phyloP scores from a whole-genome alignment of 2,888 invertebrate species.

The Scaptomyza tumidula region DNA sequence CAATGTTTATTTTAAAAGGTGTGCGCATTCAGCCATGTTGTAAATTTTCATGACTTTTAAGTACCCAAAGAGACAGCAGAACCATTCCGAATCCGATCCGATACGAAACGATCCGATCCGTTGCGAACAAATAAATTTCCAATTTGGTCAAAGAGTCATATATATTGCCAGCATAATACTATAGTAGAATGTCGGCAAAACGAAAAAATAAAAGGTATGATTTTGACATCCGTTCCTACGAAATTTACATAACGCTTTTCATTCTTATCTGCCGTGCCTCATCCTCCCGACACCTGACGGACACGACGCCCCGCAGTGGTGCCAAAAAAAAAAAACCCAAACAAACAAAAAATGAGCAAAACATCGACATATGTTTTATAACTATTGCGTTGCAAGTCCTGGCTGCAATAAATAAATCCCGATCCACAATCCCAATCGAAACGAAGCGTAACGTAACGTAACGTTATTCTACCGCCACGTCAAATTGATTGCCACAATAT shows the following conservation, averaged over 20 bases:
- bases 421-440: conserved; percentile 20
- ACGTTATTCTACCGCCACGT: too few relatives aligned
- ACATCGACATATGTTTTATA: conserved; percentile 73
- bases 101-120: conserved; percentile 20
- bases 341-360: conserved; percentile 29
- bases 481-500: conserved; percentile 81
- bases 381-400: conserved; percentile 52
- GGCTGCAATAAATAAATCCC: conserved; percentile 74
- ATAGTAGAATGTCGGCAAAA: conserved; percentile 10
- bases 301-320: conserved; percentile 66
- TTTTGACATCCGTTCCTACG: conserved; percentile 73
- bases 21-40: conserved; percentile 65
- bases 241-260: conserved; percentile 78
- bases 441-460: conserved; percentile 50
- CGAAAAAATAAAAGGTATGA: conserved; percentile 58
- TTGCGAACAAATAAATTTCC: conserved; percentile 72
- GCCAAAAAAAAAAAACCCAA: conserved; percentile 56
- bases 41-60: conserved; percentile 80
- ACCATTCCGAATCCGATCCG: conserved; percentile 19
- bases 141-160: conserved; percentile 76
- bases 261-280: conserved; percentile 63
- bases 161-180: conserved; percentile 59
- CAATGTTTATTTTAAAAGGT: conserved; percentile 26
- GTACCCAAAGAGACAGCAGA: conserved; percentile 44
- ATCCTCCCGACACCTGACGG: conserved; percentile 65